Conservation (phyloP, 2,888 invertebrate genomes). For the Celastrina argiolus region DNA sequence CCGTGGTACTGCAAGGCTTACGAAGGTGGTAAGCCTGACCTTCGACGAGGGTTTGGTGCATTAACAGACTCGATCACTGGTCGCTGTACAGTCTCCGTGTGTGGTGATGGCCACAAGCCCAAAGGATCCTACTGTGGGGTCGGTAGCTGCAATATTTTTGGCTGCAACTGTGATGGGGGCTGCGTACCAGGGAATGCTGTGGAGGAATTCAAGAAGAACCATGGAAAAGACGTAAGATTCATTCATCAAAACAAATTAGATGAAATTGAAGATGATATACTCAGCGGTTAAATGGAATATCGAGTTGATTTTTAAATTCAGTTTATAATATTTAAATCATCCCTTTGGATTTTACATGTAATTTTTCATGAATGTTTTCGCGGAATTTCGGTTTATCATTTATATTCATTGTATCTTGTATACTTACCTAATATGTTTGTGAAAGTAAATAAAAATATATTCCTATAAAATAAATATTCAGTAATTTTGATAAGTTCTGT, state of each 20-base stretch:
- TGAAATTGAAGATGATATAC: conserved; percentile 3
- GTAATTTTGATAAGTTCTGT: no score
- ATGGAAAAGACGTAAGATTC: conserved; percentile 11
- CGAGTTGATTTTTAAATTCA: neutral
- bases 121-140: conserved; percentile 4
- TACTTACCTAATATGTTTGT: no score
- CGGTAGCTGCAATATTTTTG: conserved; percentile 10
- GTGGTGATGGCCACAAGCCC: neutral
- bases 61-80: conserved; percentile 27
- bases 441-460: no score
- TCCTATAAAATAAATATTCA: no score
- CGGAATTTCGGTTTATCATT: no score
- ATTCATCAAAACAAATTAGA: conserved; percentile 2
- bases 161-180: conserved; percentile 7
- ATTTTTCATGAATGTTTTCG: no score
- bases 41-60: conserved; percentile 7
- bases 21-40: neutral
- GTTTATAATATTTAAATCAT: no score
- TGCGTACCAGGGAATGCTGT: conserved; percentile 14
- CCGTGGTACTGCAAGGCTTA: conserved; percentile 17
- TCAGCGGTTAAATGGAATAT: neutral
- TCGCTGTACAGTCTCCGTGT: conserved; percentile 7
- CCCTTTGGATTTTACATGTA: no score
- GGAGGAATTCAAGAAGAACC: neutral
- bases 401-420: no score